Percentiles rank a stretch among this genome's conserved stretches.
phyloP scores from a whole-genome alignment of 2,113 vertebrate species.

The Zingel zingel region DNA sequence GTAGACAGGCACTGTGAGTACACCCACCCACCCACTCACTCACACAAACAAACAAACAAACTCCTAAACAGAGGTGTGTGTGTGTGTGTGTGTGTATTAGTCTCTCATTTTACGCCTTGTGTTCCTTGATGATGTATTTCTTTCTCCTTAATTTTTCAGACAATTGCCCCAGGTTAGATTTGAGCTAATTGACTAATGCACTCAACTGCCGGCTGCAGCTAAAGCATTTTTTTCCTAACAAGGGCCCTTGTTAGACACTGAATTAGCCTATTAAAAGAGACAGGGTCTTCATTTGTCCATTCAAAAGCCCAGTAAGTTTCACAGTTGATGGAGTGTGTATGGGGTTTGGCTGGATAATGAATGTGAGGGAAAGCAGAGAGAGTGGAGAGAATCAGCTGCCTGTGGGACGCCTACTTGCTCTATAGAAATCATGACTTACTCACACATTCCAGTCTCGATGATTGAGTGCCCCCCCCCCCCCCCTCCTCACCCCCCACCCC shows the following conservation, averaged over 20 bases:
- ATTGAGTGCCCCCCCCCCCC: conserved; percentile 75
- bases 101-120: conserved; percentile 28
- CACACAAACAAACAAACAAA: conserved; percentile 19
- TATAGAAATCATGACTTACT: conserved; percentile 80
- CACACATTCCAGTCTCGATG: conserved; percentile 81
- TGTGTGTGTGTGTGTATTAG: conserved; percentile 1
- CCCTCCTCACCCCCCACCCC: conserved; percentile 49
- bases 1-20: conserved; percentile 54
- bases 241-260: conserved; percentile 62
- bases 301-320: conserved; percentile 69
- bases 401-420: conserved; percentile 72
- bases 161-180: conserved; percentile 45
- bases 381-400: conserved; percentile 70
- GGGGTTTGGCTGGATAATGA: conserved; percentile 70
- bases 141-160: conserved; percentile 47
- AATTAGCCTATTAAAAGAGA: conserved; percentile 74
- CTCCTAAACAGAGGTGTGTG: conserved; percentile 46
- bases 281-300: conserved; percentile 69
- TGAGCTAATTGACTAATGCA: conserved; percentile 70
- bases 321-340: conserved; percentile 66
- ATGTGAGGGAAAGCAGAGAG: conserved; percentile 49
- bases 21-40: conserved; percentile 1
- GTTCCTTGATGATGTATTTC: conserved; percentile 42
- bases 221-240: conserved; percentile 54
- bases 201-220: conserved; percentile 49